Evolutionary conservation across 2,113 vertebrate species (phyloP).

Genomic region (Etheostoma spectabile): DNA sequence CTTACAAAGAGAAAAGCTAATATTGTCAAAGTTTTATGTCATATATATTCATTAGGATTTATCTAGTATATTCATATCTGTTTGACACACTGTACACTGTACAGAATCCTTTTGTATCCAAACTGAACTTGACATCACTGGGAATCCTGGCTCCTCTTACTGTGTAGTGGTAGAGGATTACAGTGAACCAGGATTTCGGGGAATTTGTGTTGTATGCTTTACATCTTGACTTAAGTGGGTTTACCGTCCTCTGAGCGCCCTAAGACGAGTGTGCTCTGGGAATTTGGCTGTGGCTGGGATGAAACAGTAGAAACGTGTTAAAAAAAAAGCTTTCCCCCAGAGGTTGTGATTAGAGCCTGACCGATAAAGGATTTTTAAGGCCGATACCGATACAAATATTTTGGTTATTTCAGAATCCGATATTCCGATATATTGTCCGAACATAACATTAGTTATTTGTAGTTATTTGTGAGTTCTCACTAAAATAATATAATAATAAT

Average conservation of each 20-base stretch:
- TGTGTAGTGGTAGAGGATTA: conserved; percentile 75
- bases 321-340: conserved; percentile 69
- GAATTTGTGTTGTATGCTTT: conserved; percentile 74
- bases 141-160: conserved; percentile 49
- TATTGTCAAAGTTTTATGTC: neutral
- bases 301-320: conserved; percentile 63
- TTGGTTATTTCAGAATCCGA: too few relatives aligned
- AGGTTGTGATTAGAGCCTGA: neutral
- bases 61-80: neutral
- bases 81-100: neutral
- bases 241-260: conserved; percentile 64
- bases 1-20: neutral
- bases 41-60: neutral
- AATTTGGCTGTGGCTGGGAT: conserved; percentile 65
- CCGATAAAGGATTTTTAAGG: too few relatives aligned
- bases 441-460: too few relatives aligned
- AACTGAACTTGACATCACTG: conserved; percentile 32
- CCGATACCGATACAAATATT: too few relatives aligned
- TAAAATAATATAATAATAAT: too few relatives aligned
- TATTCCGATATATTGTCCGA: too few relatives aligned
- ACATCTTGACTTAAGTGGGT: conserved; percentile 79
- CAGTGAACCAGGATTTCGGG: conserved; percentile 63
- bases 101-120: neutral
- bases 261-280: conserved; percentile 71
- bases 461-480: too few relatives aligned